Percentiles rank a stretch among this genome's conserved stretches.
These are phyloP conservation scores for Meriones unguiculatus DNA, from an alignment of 2,113 vertebrate genomes.

Conservation along the genomic window DNA sequence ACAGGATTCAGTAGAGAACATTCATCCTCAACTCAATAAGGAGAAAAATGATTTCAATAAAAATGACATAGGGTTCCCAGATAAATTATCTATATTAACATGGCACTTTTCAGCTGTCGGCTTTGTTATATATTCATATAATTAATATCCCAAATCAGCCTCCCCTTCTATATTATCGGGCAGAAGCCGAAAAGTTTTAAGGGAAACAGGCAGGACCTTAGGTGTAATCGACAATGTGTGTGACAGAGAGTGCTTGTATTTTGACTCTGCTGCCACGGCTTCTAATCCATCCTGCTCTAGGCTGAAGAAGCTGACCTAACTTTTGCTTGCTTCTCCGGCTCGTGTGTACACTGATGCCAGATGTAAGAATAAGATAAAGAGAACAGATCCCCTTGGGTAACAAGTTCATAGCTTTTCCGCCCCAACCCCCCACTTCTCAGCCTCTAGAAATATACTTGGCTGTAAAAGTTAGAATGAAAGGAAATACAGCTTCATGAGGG, in stretches of 20 bases:
- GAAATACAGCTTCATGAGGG: not conserved
- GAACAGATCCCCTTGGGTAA: not conserved
- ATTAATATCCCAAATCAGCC: slow-evolving; percentile 77
- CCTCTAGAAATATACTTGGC: not conserved
- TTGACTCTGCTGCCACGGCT: not conserved
- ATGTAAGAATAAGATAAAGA: not conserved
- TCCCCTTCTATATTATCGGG: slow-evolving; percentile 64
- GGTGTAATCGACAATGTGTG: slow-evolving; percentile 57
- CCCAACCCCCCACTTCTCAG: not conserved
- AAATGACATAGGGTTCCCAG: slow-evolving; percentile 71
- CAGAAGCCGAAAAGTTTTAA: slow-evolving; percentile 74
- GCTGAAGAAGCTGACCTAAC: not conserved
- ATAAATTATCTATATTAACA: slow-evolving; percentile 82
- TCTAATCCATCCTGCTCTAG: slow-evolving; percentile 12
- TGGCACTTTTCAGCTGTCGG: slow-evolving; percentile 62
- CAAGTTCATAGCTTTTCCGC: not conserved
- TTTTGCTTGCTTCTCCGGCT: not conserved
- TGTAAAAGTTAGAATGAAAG: slow-evolving; percentile 35
- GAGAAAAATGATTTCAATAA: slow-evolving; percentile 79
- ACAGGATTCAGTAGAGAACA: slow-evolving; percentile 81
- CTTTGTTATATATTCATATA: slow-evolving; percentile 72
- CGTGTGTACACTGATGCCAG: not conserved
- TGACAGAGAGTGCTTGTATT: slow-evolving; percentile 51
- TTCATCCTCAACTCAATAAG: slow-evolving; percentile 78
- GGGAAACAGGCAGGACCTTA: slow-evolving; percentile 53